Percentiles rank a stretch among this genome's conserved stretches.
Conservation (phyloP, 2,113 vertebrate genomes). For the Oenanthe oenanthe region DNA sequence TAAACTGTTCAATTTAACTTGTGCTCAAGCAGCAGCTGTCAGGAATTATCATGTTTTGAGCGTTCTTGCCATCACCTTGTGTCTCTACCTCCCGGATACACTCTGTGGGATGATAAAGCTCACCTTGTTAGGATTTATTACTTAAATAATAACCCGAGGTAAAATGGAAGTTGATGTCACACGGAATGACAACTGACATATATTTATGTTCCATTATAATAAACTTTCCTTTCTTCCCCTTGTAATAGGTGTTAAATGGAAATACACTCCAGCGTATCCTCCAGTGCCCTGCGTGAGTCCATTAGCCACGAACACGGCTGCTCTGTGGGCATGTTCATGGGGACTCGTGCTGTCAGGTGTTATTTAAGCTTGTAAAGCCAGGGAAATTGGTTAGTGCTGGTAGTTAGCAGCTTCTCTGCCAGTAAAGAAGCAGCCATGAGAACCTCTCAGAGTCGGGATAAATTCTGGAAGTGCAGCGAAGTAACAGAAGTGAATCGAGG, state of each 20-base stretch:
- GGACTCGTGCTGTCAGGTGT: slow-evolving; percentile 36
- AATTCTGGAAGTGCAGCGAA: neutral
- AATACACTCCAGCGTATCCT: slow-evolving; percentile 40
- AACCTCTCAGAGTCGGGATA: neutral
- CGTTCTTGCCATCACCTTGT: slow-evolving; percentile 76
- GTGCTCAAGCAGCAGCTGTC: slow-evolving; percentile 81
- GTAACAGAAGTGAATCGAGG: fast-evolving
- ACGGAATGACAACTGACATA: slow-evolving; percentile 70
- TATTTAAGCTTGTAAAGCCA: slow-evolving; percentile 7
- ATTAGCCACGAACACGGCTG: neutral
- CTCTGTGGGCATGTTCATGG: slow-evolving; percentile 29
- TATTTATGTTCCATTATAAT: slow-evolving; percentile 68
- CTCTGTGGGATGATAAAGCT: slow-evolving; percentile 70
- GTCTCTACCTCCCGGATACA: slow-evolving; percentile 73
- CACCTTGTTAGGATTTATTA: slow-evolving; percentile 80
- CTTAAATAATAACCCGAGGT: slow-evolving; percentile 76
- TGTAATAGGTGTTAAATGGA: slow-evolving; percentile 68
- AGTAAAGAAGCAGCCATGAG: neutral
- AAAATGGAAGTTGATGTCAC: slow-evolving; percentile 67
- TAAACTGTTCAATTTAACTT: slow-evolving; percentile 84
- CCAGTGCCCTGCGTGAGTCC: slow-evolving; percentile 57
- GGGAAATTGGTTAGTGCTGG: neutral
- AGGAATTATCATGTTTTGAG: slow-evolving; percentile 77
- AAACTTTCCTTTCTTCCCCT: slow-evolving; percentile 49
- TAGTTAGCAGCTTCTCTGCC: slow-evolving; percentile 4